A percentile compares a stretch with the other conserved stretches of the same genome.
Evolutionary conservation across 2,797 vertebrate species (phyloP).

Genomic region (Cynopterus sphinx): DNA sequence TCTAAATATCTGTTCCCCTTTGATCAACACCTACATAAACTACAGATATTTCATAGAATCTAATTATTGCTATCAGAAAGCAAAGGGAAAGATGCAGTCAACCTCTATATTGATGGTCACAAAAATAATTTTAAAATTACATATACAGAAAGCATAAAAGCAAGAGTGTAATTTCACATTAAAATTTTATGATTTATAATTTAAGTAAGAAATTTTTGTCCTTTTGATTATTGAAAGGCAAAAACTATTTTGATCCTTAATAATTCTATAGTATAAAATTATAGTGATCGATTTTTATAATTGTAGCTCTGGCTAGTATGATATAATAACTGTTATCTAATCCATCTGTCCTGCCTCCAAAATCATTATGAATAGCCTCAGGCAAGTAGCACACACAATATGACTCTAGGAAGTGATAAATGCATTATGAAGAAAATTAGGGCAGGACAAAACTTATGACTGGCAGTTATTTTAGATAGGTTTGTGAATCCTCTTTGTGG

Average conservation of each 20-base stretch:
- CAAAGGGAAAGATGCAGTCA: neutral
- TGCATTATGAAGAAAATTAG: slow-evolving; percentile 2
- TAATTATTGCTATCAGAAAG: neutral
- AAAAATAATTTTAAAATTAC: neutral
- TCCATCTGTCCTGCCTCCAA: neutral
- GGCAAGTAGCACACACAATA: neutral
- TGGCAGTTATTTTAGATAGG: neutral
- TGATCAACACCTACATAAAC: neutral
- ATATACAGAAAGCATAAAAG: neutral
- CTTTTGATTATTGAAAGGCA: neutral
- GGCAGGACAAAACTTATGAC: neutral
- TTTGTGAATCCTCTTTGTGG: neutral
- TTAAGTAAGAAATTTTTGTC: neutral
- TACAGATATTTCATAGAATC: neutral
- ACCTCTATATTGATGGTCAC: neutral
- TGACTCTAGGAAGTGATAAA: neutral
- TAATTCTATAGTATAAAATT: neutral
- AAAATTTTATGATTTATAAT: neutral
- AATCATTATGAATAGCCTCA: neutral
- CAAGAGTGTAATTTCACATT: neutral
- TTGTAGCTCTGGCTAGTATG: neutral
- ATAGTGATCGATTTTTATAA: neutral
- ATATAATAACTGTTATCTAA: neutral
- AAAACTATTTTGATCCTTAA: neutral
- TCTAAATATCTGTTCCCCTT: neutral